phyloP scores from a whole-genome alignment of 2,113 vertebrate genomes.

The Genyomyrus donnyi region DNA sequence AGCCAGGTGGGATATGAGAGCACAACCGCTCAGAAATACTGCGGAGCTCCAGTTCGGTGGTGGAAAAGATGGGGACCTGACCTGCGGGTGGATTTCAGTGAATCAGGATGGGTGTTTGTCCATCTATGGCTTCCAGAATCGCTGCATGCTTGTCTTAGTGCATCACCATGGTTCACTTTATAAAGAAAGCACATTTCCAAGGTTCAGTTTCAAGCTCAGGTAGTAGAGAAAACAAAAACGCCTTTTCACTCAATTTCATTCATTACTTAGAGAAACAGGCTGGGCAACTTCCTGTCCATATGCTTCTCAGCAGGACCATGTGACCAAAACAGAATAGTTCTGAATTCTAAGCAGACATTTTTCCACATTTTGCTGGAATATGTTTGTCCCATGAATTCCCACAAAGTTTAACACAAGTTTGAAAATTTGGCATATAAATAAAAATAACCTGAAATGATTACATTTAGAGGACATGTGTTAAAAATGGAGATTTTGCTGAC shows the following conservation, averaged over 20 bases:
- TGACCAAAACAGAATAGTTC: background rate
- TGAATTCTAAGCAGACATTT: background rate
- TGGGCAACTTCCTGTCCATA: background rate
- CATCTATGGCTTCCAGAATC: background rate
- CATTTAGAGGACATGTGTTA: background rate
- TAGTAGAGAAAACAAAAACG: background rate
- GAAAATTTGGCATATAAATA: background rate
- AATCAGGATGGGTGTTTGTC: background rate
- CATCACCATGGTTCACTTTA: background rate
- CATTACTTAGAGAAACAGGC: background rate
- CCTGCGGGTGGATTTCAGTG: background rate
- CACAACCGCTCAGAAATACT: background rate
- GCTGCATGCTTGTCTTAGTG: background rate
- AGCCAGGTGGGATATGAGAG: background rate
- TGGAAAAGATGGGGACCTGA: background rate
- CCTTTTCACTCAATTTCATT: background rate
- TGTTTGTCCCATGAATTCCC: background rate
- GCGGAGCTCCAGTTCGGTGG: background rate
- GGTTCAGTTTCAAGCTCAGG: background rate
- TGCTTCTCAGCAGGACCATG: background rate
- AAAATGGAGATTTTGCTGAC: slow-evolving; percentile 21
- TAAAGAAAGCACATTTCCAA: background rate
- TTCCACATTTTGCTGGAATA: background rate
- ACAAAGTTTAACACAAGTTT: background rate
- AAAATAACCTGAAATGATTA: background rate